Base-by-base conservation (phyloP, 1,140 invertebrate species). In the Sipha flava region DNA sequence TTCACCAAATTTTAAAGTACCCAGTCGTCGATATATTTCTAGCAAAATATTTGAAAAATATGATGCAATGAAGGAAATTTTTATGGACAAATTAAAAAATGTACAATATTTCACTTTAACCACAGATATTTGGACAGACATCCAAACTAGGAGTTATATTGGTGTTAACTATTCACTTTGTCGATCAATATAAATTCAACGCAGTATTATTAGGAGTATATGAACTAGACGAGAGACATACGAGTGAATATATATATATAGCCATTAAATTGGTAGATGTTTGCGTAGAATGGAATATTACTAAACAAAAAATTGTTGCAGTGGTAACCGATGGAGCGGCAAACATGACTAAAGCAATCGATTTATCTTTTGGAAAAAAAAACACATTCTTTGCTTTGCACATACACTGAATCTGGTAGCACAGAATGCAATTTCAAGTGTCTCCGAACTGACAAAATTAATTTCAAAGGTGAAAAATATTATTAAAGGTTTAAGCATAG, bases 401-500 rank as follows among this genome's bases (percentile, higher is more conserved):
- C 59, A 64, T 16, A 64, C 29, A 64, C 26, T 64, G 37, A 37
- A 64, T n/a, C 37, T 64, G 6, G 31, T 64, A 64, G 34, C 59
- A 37, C 29, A 64, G 37, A 64, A 64, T 37, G 14, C 59, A 14
- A 64, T 64, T n/a, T 37, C 59, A 1, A 64, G 31, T 34, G 59
- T 64, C 59, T 37, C 59, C 37, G 31, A 64, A 37, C n/a, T 64
- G 37, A 64, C 5, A 18, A n/a, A 37, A 64, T 31, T 64, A 37
- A 64, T 82, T 49, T 52, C 47, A n/a, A 80, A 82, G 75, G 80
- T 81, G 21, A 82, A 81, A 79, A 34, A 37, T 52, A 82, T 81
- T 59, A 70, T 82, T 16, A 81, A 23, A 54, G 80, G 52, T 81
- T 80, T 26, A 81, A 79, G 68, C 66, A 77, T 40, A 81, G 80